phyloP scores from a whole-genome alignment of 2,888 invertebrate species.

The Antheraea yamamai region DNA sequence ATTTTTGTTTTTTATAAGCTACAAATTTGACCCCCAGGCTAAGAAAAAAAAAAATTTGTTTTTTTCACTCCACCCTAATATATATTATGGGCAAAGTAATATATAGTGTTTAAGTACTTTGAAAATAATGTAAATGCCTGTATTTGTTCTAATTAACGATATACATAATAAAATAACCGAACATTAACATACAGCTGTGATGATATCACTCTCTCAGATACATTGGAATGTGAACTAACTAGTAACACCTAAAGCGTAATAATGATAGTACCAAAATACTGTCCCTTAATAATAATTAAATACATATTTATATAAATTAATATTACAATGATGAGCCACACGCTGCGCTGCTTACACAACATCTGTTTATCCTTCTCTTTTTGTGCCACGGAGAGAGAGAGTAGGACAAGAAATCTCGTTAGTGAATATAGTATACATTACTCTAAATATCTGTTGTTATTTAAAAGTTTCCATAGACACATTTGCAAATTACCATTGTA shows the following conservation, averaged over 20 bases:
- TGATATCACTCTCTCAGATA: slow-evolving; percentile 46
- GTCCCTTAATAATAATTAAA: slow-evolving; percentile 63
- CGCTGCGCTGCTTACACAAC: slow-evolving; percentile 10
- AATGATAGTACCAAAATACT: slow-evolving; percentile 71
- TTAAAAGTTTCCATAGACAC: not conserved
- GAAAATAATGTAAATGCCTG: slow-evolving; percentile 1
- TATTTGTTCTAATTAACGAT: slow-evolving; percentile 11
- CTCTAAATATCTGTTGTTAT: not conserved
- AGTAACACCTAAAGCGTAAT: slow-evolving; percentile 65
- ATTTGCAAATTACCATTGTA: not conserved
- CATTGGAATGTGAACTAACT: slow-evolving; percentile 76
- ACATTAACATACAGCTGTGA: slow-evolving; percentile 48
- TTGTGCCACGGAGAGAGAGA: not conserved
- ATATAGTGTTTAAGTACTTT: not conserved
- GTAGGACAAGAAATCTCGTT: slow-evolving; percentile 2
- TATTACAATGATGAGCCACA: slow-evolving; percentile 34
- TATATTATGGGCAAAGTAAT: not conserved
- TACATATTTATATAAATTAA: slow-evolving; percentile 60
- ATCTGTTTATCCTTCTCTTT: not conserved
- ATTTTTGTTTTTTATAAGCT: no score
- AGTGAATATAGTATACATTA: not conserved
- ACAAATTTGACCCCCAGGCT: no score
- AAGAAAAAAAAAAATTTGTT: no score
- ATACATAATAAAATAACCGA: slow-evolving; percentile 24
- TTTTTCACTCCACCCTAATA: no score